phyloP scores from a whole-genome alignment of 2,797 vertebrate species.

The Lithobates sylvaticus region DNA sequence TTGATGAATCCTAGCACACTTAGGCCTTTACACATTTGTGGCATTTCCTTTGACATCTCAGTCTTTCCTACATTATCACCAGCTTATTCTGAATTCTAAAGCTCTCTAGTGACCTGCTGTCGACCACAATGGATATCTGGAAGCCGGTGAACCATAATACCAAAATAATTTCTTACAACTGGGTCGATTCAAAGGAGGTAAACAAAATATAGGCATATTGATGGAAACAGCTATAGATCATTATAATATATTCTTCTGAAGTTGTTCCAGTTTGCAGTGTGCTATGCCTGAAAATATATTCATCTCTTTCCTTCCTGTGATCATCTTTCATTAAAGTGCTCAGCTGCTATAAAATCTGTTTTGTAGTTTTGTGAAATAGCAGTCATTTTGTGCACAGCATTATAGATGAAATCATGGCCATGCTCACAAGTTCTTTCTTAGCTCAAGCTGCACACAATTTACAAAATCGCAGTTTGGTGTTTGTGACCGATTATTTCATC shows the following conservation, averaged over 20 bases:
- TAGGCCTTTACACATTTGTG: not conserved
- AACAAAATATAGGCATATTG: conserved; percentile 43
- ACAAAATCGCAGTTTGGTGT: not conserved
- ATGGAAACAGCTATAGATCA: conserved; percentile 30
- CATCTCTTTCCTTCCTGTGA: conserved; percentile 37
- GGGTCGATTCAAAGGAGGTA: conserved; percentile 43
- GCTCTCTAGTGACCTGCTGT: conserved; percentile 13
- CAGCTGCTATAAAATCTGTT: conserved; percentile 28
- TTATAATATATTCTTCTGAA: conserved; percentile 51
- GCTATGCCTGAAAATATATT: conserved; percentile 46
- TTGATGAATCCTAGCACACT: not conserved
- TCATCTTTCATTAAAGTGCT: conserved; percentile 48
- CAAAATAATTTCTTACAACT: conserved; percentile 39
- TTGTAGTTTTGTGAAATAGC: conserved; percentile 16
- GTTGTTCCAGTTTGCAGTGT: conserved; percentile 25
- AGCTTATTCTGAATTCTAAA: conserved; percentile 18
- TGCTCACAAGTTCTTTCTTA: not conserved
- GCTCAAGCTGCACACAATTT: not conserved
- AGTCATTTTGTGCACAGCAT: not conserved
- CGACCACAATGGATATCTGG: conserved; percentile 23
- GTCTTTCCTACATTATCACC: not conserved
- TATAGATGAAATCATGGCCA: not conserved
- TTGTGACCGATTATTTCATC: not conserved
- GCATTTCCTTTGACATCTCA: conserved; percentile 11
- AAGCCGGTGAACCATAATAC: conserved; percentile 29